Base-by-base conservation (phyloP, 2,797 vertebrate genomes). In the Falco columbarius region DNA sequence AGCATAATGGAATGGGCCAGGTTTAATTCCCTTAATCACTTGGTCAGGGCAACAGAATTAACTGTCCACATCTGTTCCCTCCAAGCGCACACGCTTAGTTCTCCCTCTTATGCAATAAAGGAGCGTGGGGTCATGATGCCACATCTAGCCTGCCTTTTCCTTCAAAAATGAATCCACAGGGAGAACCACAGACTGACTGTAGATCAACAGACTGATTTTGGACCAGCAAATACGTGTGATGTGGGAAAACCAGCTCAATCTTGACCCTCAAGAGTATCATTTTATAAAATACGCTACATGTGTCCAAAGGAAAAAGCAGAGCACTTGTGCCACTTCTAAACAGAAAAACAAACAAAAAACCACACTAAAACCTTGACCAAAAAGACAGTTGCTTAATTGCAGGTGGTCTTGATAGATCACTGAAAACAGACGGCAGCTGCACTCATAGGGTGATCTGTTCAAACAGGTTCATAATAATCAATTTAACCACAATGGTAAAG, bases 11-110 rank as follows among this genome's bases (percentile, higher is more conserved):
- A 98, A 98, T 51, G 89, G 97, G 95, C 98, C 96, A 97, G 95
- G 97, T 98, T 98, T 98, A 98, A 98, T 98, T 98, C 98, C 97
- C 97, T 97, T 98, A 98, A 98, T 98, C 96, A 85, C 96, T 97
- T 95, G 96, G 98, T 97, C 97, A 97, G 97, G 96, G 97, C 97
- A 97, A 95, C 95, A 96, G 97, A 98, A 98, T 98, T 98, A 98
- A 98, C 97, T 93, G 97, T 94, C 90, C 97, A 93, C 98, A 98
- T 98, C 98, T 98, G 98, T 97, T 98, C 97, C 75, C 95, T 94
- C 56, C 3, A 4, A 98, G 95, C 46, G 27, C 94, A 96, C 83
- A 93, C 77, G 89, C 90, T 93, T 96, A 89, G 56, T 90, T 93
- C 86, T 96, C 91, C 76, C 87, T 96, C 93, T 97, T 97, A 95